A percentile compares a stretch with the other conserved stretches of the same genome.
Conservation (phyloP, 92 coral and sea anemone genomes). For the Desmophyllum pertusum region DNA sequence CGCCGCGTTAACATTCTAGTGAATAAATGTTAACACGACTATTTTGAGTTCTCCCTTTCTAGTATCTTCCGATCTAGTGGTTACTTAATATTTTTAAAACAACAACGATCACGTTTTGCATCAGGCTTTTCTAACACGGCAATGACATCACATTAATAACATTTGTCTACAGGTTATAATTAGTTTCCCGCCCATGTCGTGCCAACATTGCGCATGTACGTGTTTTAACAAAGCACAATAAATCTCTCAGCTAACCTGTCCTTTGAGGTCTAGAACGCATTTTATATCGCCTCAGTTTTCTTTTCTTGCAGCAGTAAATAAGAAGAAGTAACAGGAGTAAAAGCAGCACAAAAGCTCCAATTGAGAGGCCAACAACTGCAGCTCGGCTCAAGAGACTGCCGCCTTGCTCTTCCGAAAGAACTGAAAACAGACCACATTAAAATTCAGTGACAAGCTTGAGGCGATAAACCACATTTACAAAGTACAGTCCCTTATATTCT, state of each 20-base stretch:
- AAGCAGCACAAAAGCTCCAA: constrained; percentile 2
- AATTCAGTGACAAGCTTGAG: neutral
- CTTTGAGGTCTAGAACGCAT: neutral
- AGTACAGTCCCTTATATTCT: neutral
- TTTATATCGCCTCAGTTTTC: neutral
- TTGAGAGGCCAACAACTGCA: constrained; percentile 4
- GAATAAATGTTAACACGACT: too few relatives aligned
- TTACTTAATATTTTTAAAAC: too few relatives aligned
- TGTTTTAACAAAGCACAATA: too few relatives aligned
- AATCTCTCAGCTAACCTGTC: neutral
- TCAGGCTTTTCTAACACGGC: too few relatives aligned
- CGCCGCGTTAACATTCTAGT: too few relatives aligned
- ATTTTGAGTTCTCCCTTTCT: too few relatives aligned
- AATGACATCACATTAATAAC: too few relatives aligned
- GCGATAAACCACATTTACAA: neutral
- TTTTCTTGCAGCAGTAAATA: neutral
- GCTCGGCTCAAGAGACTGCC: neutral
- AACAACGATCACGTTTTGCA: too few relatives aligned
- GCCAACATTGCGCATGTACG: too few relatives aligned
- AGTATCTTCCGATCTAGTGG: too few relatives aligned
- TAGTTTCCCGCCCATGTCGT: too few relatives aligned
- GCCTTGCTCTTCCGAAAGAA: constrained; percentile 2
- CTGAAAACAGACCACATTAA: neutral
- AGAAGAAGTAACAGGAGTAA: neutral
- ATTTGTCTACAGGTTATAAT: neutral